Conservation (phyloP, 2,113 vertebrate species). For the Poecilia latipinna region DNA sequence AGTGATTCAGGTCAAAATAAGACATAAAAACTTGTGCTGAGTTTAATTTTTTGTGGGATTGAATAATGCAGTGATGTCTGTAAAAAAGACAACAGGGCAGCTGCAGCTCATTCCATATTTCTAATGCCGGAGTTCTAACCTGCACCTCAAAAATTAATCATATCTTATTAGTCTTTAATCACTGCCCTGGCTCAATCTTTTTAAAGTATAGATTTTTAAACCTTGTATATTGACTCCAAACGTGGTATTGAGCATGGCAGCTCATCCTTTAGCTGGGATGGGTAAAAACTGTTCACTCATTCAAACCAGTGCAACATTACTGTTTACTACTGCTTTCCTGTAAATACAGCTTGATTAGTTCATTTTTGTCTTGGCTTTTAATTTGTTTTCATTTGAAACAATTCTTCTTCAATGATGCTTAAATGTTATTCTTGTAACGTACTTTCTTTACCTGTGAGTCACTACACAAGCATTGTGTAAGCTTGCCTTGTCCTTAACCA, state of each 20-base stretch:
- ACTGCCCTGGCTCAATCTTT: not conserved
- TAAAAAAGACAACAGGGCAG: not conserved
- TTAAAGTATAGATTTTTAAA: not conserved
- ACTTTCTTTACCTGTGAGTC: not conserved
- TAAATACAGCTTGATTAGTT: not conserved
- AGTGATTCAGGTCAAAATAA: not conserved
- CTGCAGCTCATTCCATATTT: too few relatives aligned
- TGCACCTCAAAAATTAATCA: not conserved
- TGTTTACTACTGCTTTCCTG: not conserved
- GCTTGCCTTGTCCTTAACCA: not conserved
- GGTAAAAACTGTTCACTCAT: not conserved
- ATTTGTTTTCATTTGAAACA: not conserved
- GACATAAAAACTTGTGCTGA: not conserved
- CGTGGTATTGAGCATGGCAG: not conserved
- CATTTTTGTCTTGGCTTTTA: not conserved
- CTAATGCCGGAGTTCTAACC: too few relatives aligned
- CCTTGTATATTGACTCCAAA: not conserved
- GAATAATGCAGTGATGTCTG: not conserved
- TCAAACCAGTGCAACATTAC: not conserved
- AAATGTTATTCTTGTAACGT: not conserved
- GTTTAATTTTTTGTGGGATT: not conserved
- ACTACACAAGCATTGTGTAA: not conserved
- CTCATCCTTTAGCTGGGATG: not conserved
- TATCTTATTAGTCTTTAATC: not conserved
- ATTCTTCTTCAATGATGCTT: not conserved